Conservation (phyloP, 2,113 vertebrate species). For the Ictalurus punctatus region DNA sequence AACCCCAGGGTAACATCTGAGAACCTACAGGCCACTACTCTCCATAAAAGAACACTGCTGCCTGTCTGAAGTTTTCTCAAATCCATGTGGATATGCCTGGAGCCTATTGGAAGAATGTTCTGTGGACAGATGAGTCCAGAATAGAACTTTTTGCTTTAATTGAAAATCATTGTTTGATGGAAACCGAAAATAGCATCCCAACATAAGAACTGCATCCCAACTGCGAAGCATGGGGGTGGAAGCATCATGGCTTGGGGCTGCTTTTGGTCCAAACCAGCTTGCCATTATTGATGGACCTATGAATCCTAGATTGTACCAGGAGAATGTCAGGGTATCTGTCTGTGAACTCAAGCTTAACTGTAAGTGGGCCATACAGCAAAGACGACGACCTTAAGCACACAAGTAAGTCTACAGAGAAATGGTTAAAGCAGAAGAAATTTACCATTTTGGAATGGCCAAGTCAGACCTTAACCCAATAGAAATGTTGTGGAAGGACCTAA, state of each 20-base stretch:
- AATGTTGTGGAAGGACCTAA: not conserved
- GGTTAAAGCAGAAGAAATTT: not conserved
- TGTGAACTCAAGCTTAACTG: not conserved
- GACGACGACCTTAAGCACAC: not conserved
- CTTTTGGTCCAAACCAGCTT: not conserved
- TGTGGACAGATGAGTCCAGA: not conserved
- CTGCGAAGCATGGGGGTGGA: not conserved
- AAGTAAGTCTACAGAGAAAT: not conserved
- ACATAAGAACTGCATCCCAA: not conserved
- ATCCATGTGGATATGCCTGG: not conserved
- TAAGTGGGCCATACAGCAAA: not conserved
- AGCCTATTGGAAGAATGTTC: not conserved
- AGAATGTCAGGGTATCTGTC: not conserved
- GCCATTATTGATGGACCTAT: not conserved
- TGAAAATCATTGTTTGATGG: not conserved
- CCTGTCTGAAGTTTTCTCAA: not conserved
- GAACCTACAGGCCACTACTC: not conserved
- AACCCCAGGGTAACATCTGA: not conserved
- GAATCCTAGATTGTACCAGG: not conserved
- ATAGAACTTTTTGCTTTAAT: not conserved
- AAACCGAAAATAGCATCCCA: not conserved
- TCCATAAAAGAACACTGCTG: not conserved
- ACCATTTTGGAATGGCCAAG: not conserved
- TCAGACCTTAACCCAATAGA: not conserved
- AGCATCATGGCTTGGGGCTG: not conserved